These are phyloP conservation scores for Nothocercus nigrocapillus DNA, from an alignment of 2,113 vertebrate species.

Conservation along the genomic window DNA sequence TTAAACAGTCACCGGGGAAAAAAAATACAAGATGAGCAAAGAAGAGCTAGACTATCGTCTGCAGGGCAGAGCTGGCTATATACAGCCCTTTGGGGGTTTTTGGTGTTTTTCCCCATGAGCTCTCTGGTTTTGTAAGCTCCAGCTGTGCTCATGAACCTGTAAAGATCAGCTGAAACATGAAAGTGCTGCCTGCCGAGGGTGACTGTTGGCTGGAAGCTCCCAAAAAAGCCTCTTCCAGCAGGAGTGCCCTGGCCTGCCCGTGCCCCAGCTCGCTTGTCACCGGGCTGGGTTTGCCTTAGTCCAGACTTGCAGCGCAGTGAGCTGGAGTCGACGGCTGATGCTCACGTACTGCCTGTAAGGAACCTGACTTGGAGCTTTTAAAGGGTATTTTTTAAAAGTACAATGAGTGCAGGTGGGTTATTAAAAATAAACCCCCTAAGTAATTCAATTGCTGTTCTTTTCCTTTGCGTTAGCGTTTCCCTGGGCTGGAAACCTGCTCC, in stretches of 20 bases:
- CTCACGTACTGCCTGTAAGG: neutral
- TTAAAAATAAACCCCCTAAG: neutral
- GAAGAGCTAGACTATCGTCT: neutral
- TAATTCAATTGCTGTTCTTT: neutral
- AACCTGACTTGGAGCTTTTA: conserved; percentile 1
- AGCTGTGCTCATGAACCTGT: neutral
- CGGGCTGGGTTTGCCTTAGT: neutral
- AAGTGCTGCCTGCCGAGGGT: neutral
- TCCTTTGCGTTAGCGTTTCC: neutral
- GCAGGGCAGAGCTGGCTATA: neutral
- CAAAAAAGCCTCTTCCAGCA: neutral
- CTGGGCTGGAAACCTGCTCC: neutral
- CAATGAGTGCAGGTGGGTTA: neutral
- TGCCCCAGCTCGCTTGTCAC: neutral
- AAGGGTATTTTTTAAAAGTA: neutral
- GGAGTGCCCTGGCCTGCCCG: neutral
- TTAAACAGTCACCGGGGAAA: neutral
- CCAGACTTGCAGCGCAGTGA: neutral
- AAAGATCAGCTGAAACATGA: neutral
- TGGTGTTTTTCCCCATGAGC: neutral
- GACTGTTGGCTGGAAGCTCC: neutral
- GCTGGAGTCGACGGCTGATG: neutral
- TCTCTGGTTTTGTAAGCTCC: neutral
- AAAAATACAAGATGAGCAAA: neutral
- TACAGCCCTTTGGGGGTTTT: neutral